Percentiles rank a stretch among this genome's conserved stretches.
Conservation (phyloP, 2,113 vertebrate genomes). For the Syngnathus scovelli region DNA sequence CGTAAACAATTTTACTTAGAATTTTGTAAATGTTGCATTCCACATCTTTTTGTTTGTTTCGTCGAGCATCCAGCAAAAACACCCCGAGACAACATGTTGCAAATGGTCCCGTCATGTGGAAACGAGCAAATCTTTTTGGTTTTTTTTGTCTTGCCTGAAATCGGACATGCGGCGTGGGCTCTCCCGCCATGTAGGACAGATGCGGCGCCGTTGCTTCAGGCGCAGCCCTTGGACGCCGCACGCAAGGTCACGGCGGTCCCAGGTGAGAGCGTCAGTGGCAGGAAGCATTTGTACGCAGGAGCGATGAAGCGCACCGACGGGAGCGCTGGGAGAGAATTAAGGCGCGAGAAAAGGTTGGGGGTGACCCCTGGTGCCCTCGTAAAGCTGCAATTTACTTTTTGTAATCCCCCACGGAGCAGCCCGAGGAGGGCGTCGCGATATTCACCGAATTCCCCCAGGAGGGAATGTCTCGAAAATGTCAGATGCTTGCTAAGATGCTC, state of each 20-base stretch:
- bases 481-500: conserved; percentile 17
- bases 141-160: neutral
- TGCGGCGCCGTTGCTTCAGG: conserved; percentile 10
- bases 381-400: conserved; percentile 57
- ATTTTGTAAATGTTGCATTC: neutral
- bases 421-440: conserved; percentile 27
- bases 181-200: conserved; percentile 15
- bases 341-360: neutral
- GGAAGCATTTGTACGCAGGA: conserved; percentile 44
- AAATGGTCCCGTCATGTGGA: neutral
- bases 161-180: neutral
- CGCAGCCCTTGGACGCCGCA: conserved; percentile 37
- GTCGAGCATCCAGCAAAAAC: neutral
- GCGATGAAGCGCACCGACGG: conserved; percentile 38
- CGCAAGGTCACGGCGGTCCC: conserved; percentile 38
- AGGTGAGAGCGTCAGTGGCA: conserved; percentile 32
- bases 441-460: conserved; percentile 18
- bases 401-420: conserved; percentile 47
- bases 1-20: too few species aligned
- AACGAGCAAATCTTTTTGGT: neutral
- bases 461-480: conserved; percentile 28
- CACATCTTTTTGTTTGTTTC: too few species aligned
- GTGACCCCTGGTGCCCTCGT: conserved; percentile 48
- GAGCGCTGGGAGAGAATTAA: neutral
- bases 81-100: neutral